phyloP scores from a whole-genome alignment of 2,888 invertebrate genomes.

The Archips crataeganus region DNA sequence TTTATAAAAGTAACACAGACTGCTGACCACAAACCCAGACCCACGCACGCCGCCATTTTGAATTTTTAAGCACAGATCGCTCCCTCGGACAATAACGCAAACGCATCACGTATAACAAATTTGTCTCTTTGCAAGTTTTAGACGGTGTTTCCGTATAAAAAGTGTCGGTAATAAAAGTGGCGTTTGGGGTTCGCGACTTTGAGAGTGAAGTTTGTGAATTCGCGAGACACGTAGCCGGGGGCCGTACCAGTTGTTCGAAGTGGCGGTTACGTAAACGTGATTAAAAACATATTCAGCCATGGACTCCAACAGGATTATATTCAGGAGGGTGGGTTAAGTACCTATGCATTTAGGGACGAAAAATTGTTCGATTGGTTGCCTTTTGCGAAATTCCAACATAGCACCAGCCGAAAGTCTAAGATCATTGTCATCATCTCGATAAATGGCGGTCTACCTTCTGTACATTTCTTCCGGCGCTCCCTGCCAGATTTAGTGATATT shows the following conservation, averaged over 20 bases:
- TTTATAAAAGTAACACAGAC: too few relatives aligned
- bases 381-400: too few relatives aligned
- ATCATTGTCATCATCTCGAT: too few relatives aligned
- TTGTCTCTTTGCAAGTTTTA: conserved; percentile 40
- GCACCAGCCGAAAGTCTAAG: too few relatives aligned
- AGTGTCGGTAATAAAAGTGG: conserved; percentile 42
- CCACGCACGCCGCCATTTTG: not conserved
- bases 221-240: conserved; percentile 37
- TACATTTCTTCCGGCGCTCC: too few relatives aligned
- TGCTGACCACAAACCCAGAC: not conserved
- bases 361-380: too few relatives aligned
- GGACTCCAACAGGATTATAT: too few relatives aligned
- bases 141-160: conserved; percentile 38
- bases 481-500: too few relatives aligned
- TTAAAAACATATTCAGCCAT: not conserved
- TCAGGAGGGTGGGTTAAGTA: too few relatives aligned
- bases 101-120: conserved; percentile 41
- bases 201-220: conserved; percentile 42
- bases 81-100: conserved; percentile 36
- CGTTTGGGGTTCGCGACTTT: conserved; percentile 41
- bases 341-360: too few relatives aligned
- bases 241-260: conserved; percentile 16
- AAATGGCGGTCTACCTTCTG: too few relatives aligned
- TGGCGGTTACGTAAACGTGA: not conserved
- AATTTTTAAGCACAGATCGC: conserved; percentile 31